These are phyloP conservation scores for Acropora yongei DNA, from an alignment of 64 coral and sea anemone genomes.

Conservation along the genomic window DNA sequence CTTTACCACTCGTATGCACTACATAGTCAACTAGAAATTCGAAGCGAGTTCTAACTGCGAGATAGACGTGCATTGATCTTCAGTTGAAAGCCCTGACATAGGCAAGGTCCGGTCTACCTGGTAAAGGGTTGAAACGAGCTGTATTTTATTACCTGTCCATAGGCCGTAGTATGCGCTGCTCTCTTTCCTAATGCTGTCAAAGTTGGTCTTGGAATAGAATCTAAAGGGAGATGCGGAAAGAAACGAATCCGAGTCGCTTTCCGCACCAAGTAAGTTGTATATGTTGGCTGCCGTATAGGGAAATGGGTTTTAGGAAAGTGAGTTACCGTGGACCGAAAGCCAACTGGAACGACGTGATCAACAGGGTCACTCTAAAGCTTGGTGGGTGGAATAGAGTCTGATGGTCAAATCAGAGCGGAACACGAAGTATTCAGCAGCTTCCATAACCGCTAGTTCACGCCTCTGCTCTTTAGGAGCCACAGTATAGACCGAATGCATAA, in stretches of 20 bases:
- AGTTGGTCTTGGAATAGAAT: constrained; percentile 90
- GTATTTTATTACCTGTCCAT: neutral
- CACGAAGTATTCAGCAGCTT: too few species aligned
- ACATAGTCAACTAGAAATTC: neutral
- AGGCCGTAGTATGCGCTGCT: constrained; percentile 84
- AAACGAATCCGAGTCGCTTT: constrained; percentile 70
- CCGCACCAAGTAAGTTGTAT: constrained; percentile 70
- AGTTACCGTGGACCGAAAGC: too few species aligned
- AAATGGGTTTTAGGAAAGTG: neutral
- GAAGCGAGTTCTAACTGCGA: neutral
- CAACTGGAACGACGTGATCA: too few species aligned
- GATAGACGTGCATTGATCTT: too few species aligned
- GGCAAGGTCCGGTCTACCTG: neutral
- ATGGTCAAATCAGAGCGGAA: too few species aligned
- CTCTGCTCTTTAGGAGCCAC: too few species aligned
- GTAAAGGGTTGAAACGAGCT: neutral
- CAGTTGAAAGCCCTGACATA: too few species aligned
- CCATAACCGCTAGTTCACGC: too few species aligned
- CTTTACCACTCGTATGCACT: neutral
- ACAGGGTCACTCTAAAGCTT: too few species aligned
- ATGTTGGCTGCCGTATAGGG: neutral
- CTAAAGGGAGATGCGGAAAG: constrained; percentile 81
- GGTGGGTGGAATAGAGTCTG: too few species aligned
- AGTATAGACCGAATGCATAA: too few species aligned
- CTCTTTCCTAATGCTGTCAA: constrained; percentile 89